Conservation (phyloP, 2,888 invertebrate genomes). For the Drosophila kuntzei region DNA sequence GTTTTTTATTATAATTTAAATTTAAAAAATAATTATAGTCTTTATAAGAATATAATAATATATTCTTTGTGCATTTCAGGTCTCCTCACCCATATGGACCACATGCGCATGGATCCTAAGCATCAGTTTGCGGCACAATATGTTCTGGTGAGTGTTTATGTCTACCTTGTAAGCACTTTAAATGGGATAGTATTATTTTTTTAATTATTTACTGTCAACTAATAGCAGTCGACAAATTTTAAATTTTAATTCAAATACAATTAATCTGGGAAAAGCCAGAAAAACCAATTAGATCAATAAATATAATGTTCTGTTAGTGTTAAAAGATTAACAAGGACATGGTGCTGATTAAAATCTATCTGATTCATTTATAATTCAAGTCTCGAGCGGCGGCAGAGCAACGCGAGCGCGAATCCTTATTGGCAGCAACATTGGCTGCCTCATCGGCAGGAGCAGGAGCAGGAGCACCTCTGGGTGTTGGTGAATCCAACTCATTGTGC, state of each 20-base stretch:
- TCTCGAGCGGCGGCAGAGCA: constrained; percentile 93
- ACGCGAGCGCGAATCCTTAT: constrained; percentile 91
- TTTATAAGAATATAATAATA: too few relatives aligned
- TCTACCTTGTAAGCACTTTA: not conserved
- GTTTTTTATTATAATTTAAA: too few relatives aligned
- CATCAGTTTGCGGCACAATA: constrained; percentile 98
- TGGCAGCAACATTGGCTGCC: constrained; percentile 89
- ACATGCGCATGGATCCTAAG: constrained; percentile 98
- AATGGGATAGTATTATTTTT: too few relatives aligned
- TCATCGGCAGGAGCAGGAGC: constrained; percentile 14
- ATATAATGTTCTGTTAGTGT: too few relatives aligned
- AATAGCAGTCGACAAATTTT: too few relatives aligned
- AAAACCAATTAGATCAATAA: too few relatives aligned
- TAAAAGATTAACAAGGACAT: not conserved
- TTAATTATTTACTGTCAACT: too few relatives aligned
- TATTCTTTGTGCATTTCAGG: constrained; percentile 86
- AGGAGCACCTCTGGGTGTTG: constrained; percentile 48
- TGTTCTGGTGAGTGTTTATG: constrained; percentile 87
- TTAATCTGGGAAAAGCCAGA: too few relatives aligned
- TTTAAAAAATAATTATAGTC: too few relatives aligned
- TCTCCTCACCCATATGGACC: constrained; percentile 96
- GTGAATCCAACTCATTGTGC: constrained; percentile 88
- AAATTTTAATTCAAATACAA: too few relatives aligned
- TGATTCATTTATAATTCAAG: constrained; percentile 43
- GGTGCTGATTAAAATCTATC: too few relatives aligned